These are phyloP conservation scores for Phragmatobia fuliginosa DNA, from an alignment of 2,888 invertebrate species.

Conservation along the genomic window DNA sequence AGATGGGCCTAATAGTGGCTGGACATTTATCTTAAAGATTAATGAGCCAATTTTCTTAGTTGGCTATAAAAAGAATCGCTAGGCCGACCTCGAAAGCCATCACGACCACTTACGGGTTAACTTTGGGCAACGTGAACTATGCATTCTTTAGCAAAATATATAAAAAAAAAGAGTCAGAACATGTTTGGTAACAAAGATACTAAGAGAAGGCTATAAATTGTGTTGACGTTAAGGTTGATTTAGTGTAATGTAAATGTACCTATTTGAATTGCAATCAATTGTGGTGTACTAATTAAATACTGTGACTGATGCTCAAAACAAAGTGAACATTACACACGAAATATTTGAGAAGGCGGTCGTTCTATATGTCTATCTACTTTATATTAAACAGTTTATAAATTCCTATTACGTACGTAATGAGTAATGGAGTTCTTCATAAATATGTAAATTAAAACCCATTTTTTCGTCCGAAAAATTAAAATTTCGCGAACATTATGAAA, in stretches of 20 bases:
- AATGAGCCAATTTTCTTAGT: slow-evolving; percentile 87
- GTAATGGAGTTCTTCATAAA: slow-evolving; percentile 40
- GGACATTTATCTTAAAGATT: slow-evolving; percentile 86
- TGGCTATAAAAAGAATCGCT: slow-evolving; percentile 86
- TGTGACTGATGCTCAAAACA: not conserved
- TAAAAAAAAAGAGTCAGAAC: slow-evolving; percentile 32
- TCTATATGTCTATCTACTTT: slow-evolving; percentile 2
- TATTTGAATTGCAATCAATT: slow-evolving; percentile 26
- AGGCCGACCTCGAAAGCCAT: slow-evolving; percentile 74
- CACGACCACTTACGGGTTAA: slow-evolving; percentile 74
- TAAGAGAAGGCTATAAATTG: slow-evolving; percentile 25
- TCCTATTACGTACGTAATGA: slow-evolving; percentile 39
- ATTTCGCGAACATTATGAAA: slow-evolving; percentile 49
- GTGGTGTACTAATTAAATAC: slow-evolving; percentile 20
- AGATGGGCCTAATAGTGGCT: slow-evolving; percentile 84
- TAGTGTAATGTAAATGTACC: slow-evolving; percentile 21
- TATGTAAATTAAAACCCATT: slow-evolving; percentile 43
- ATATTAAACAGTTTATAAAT: slow-evolving; percentile 32
- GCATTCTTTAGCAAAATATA: slow-evolving; percentile 54
- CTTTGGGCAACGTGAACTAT: slow-evolving; percentile 64
- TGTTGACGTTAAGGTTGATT: slow-evolving; percentile 22
- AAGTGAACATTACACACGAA: not conserved
- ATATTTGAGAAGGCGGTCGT: not conserved
- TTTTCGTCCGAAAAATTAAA: slow-evolving; percentile 45
- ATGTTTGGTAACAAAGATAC: slow-evolving; percentile 21